These are phyloP conservation scores for Chelonia mydas DNA, from an alignment of 2,797 vertebrate genomes.

Conservation along the genomic window DNA sequence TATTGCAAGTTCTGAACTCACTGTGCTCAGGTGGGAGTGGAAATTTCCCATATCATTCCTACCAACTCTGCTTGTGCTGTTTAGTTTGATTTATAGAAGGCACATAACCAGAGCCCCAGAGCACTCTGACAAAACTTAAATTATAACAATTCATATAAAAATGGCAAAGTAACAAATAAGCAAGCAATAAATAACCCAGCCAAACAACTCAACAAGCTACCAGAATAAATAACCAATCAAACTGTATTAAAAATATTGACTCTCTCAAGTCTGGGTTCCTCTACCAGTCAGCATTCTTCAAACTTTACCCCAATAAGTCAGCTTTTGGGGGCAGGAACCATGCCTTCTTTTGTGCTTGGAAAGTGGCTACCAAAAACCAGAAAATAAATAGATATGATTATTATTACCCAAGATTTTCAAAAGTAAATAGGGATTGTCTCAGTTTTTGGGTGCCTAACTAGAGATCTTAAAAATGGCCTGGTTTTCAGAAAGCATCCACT, in stretches of 20 bases:
- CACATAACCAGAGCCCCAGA: not conserved
- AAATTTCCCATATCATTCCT: not conserved
- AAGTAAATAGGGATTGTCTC: not conserved
- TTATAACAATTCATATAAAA: not conserved
- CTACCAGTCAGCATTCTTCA: not conserved
- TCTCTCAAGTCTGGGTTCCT: not conserved
- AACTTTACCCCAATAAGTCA: not conserved
- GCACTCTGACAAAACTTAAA: not conserved
- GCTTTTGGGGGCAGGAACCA: not conserved
- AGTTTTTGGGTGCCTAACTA: not conserved
- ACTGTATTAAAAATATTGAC: not conserved
- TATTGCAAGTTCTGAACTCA: not conserved
- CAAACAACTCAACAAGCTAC: not conserved
- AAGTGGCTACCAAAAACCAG: not conserved
- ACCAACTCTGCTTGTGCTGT: not conserved
- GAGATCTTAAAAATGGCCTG: not conserved
- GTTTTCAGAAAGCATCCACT: not conserved
- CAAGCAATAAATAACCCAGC: not conserved
- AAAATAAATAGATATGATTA: not conserved
- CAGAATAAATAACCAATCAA: not conserved
- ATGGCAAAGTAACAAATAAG: not conserved
- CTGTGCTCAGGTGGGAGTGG: rapidly evolving
- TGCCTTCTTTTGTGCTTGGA: not conserved
- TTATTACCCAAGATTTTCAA: rapidly evolving
- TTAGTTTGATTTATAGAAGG: not conserved